phyloP scores from a whole-genome alignment of 2,113 vertebrate species.

The Cyanoramphus novaezelandiae region DNA sequence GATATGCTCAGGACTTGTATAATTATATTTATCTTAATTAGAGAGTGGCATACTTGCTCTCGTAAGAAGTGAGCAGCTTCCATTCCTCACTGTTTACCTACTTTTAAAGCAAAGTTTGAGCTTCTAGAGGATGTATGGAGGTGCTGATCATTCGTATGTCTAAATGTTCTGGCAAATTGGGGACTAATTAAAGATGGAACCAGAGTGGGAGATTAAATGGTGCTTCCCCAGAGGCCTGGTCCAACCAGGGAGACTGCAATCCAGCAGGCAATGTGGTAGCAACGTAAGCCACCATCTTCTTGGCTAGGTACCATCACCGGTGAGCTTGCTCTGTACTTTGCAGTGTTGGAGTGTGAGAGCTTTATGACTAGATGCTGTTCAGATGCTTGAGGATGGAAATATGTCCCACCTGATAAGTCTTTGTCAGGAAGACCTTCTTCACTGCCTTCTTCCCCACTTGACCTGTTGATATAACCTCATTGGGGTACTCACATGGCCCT shows the following conservation, averaged over 20 bases:
- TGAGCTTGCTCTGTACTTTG: accelerated
- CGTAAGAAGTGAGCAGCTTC: neutral
- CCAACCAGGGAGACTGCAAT: neutral
- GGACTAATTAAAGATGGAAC: neutral
- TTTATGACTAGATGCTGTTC: neutral
- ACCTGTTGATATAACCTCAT: neutral
- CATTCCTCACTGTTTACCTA: neutral
- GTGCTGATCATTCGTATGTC: neutral
- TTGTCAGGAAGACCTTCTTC: neutral
- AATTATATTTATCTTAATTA: constrained; percentile 32
- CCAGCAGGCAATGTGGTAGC: neutral
- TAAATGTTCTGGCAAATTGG: neutral
- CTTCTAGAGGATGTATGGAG: neutral
- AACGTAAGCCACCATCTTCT: neutral
- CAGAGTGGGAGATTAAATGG: accelerated
- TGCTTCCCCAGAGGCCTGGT: neutral
- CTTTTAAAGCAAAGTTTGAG: neutral
- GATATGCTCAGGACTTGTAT: neutral
- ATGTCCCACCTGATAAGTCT: neutral
- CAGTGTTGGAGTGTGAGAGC: neutral
- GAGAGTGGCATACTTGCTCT: neutral
- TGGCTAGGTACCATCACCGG: neutral
- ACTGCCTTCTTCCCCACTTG: neutral
- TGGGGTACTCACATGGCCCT: neutral
- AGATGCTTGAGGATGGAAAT: neutral